phyloP scores from a whole-genome alignment of 2,888 invertebrate species.

The Microchrysa polita region DNA sequence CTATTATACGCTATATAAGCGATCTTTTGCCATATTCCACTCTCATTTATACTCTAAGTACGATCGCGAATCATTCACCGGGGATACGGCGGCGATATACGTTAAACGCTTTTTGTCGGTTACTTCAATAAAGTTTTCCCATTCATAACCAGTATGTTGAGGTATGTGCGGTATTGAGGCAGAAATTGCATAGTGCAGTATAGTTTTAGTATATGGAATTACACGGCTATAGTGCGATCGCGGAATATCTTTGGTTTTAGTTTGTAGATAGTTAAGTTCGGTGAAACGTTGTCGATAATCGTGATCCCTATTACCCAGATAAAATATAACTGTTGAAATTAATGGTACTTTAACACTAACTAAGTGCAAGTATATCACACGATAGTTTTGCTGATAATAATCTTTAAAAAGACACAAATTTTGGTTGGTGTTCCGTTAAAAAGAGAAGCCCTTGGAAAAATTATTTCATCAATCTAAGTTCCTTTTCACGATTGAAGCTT shows the following conservation, averaged over 20 bases:
- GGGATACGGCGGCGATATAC: constrained; percentile 20
- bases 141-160: constrained; percentile 19
- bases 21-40: constrained; percentile 44
- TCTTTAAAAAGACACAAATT: not conserved
- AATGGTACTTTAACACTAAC: not conserved
- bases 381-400: constrained; percentile 16
- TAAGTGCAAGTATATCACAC: constrained; percentile 8
- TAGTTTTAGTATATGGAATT: not conserved
- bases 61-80: constrained; percentile 24
- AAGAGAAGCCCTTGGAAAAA: not conserved
- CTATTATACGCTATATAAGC: constrained; percentile 45
- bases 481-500: constrained; percentile 19
- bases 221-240: constrained; percentile 10
- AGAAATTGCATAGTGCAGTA: constrained; percentile 13
- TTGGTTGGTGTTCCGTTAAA: not conserved
- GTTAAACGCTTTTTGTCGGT: constrained; percentile 37
- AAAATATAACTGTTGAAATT: not conserved
- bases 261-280: constrained; percentile 3
- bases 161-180: constrained; percentile 16
- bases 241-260: not conserved
- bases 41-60: constrained; percentile 39
- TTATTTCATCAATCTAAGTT: not conserved
- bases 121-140: constrained; percentile 8
- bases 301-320: constrained; percentile 7
- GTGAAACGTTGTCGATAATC: not conserved